These are phyloP conservation scores for Dorcus parallelipipedus DNA, from an alignment of 2,888 invertebrate genomes.

Conservation along the genomic window DNA sequence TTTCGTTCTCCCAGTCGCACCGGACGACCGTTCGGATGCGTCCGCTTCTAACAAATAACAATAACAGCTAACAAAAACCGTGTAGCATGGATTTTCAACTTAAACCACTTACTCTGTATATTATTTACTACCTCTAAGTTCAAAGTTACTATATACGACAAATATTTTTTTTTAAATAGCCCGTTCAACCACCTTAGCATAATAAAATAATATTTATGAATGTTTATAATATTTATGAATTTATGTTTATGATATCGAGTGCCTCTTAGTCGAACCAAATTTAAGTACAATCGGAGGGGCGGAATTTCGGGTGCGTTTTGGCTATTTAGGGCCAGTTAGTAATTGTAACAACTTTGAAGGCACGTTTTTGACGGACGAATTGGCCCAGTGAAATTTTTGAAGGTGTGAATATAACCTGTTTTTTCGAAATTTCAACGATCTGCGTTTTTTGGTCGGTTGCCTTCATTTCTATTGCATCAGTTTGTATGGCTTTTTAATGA, in stretches of 20 bases:
- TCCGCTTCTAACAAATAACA: constrained; percentile 47
- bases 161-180: constrained; percentile 34
- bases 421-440: constrained; percentile 29
- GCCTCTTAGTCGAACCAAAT: constrained; percentile 51
- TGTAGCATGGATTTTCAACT: constrained; percentile 47
- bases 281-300: constrained; percentile 46
- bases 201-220: constrained; percentile 54
- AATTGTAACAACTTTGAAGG: constrained; percentile 88
- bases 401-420: constrained; percentile 54
- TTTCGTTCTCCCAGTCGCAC: constrained; percentile 25
- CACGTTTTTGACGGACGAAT: constrained; percentile 94
- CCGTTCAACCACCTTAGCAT: constrained; percentile 48
- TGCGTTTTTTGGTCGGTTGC: constrained; percentile 57
- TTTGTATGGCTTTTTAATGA: constrained; percentile 64
- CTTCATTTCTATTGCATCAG: constrained; percentile 80
- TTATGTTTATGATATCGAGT: constrained; percentile 50
- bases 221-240: constrained; percentile 50
- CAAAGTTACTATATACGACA: constrained; percentile 54
- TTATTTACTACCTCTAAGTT: constrained; percentile 51
- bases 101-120: constrained; percentile 52
- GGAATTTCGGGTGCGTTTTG: constrained; percentile 50
- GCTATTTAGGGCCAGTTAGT: constrained; percentile 86
- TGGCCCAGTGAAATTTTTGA: constrained; percentile 80
- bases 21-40: constrained; percentile 12
- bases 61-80: constrained; percentile 50